Evolutionary conservation across 2,797 vertebrate genomes (phyloP).

Genomic region (Rhyacichthys aspro): DNA sequence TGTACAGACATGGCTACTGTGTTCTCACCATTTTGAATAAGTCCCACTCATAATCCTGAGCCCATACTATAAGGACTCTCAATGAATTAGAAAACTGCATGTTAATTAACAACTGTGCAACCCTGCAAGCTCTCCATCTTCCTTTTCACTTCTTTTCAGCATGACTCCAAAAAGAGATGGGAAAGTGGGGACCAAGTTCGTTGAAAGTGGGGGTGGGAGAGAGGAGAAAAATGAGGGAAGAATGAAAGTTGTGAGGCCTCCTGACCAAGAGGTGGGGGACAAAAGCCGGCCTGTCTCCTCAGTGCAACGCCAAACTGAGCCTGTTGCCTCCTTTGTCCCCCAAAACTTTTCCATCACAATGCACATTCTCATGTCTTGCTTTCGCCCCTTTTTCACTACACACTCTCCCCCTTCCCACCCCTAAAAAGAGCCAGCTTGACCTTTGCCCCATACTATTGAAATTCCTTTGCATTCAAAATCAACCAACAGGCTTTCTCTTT

Average conservation of each 20-base stretch:
- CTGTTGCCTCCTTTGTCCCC: constrained; percentile 77
- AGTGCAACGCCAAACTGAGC: constrained; percentile 73
- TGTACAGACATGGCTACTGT: constrained; percentile 39
- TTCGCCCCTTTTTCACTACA: constrained; percentile 43
- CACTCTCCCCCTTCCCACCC: constrained; percentile 32
- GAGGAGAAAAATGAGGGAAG: constrained; percentile 45
- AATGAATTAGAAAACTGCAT: constrained; percentile 64
- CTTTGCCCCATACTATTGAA: constrained; percentile 73
- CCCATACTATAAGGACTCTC: constrained; percentile 45
- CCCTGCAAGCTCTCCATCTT: constrained; percentile 48
- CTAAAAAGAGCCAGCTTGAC: constrained; percentile 70
- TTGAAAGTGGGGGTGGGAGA: constrained; percentile 34
- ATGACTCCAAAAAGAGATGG: constrained; percentile 25
- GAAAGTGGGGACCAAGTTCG: constrained; percentile 28
- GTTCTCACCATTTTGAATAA: constrained; percentile 53
- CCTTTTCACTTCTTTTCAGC: constrained; percentile 61
- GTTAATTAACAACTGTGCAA: constrained; percentile 68
- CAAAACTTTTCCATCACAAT: constrained; percentile 83
- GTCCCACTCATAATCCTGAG: constrained; percentile 47
- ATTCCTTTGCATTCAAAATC: constrained; percentile 68
- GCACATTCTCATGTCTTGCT: constrained; percentile 74
- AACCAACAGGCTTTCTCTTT: constrained; percentile 61
- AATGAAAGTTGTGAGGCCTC: constrained; percentile 78
- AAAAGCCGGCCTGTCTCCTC: constrained; percentile 80
- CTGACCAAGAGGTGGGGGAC: constrained; percentile 73